Conservation (phyloP, 2,797 vertebrate species). For the Acanthurus leucopareius region DNA sequence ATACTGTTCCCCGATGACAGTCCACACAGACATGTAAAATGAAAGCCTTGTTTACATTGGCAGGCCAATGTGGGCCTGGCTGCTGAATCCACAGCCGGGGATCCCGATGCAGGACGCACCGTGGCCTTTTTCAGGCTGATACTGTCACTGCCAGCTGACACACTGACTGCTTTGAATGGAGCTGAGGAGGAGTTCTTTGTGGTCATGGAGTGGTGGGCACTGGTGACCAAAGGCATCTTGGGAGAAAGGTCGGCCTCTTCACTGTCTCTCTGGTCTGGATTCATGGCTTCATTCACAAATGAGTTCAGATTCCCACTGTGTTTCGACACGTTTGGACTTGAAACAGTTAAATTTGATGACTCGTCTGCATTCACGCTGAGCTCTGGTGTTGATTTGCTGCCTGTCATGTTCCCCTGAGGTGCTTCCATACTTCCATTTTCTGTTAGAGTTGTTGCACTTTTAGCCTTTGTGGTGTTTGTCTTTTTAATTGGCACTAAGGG, state of each 20-base stretch:
- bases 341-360: neutral
- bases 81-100: conserved; percentile 20
- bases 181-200: conserved; percentile 53
- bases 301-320: conserved; percentile 32
- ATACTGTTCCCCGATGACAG: conserved; percentile 88
- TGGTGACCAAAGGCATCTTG: neutral
- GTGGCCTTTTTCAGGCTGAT: conserved; percentile 32
- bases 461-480: conserved; percentile 14
- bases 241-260: neutral
- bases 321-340: conserved; percentile 21
- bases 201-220: conserved; percentile 39
- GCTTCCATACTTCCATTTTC: neutral
- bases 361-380: neutral
- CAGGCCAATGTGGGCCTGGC: conserved; percentile 69
- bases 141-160: neutral
- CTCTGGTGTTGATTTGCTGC: neutral
- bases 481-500: neutral
- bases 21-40: conserved; percentile 86
- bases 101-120: conserved; percentile 42
- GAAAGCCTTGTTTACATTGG: conserved; percentile 82
- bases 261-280: neutral
- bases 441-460: conserved; percentile 2
- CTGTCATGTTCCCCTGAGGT: neutral
- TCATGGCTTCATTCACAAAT: neutral
- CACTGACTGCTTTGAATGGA: neutral